A percentile compares a stretch with the other conserved stretches of the same genome.
Conservation (phyloP, 2,113 vertebrate species). For the Etheostoma spectabile region DNA sequence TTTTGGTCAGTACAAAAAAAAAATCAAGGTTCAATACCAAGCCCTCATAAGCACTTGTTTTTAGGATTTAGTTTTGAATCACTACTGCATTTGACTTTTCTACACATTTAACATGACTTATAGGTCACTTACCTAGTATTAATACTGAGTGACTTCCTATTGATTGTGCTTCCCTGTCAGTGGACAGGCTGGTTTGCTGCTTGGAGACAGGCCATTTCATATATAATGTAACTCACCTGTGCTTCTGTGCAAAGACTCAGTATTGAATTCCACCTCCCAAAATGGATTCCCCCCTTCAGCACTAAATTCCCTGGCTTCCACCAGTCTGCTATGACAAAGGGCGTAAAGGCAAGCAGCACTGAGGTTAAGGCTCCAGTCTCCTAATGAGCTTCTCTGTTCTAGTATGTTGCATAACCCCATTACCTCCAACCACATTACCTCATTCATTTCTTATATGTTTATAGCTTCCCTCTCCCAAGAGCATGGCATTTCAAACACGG, state of each 20-base stretch:
- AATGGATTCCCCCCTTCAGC: constrained; percentile 50
- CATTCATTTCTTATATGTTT: constrained; percentile 93
- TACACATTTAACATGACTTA: constrained; percentile 42
- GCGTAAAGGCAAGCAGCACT: constrained; percentile 69
- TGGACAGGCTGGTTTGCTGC: constrained; percentile 53
- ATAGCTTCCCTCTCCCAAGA: constrained; percentile 90
- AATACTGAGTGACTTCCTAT: constrained; percentile 67
- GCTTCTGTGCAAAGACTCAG: constrained; percentile 44
- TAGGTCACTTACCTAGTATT: constrained; percentile 55
- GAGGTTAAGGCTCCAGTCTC: constrained; percentile 86
- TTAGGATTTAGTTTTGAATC: constrained; percentile 36
- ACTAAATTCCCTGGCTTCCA: constrained; percentile 51
- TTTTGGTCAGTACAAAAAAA: not conserved
- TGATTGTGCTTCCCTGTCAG: constrained; percentile 48
- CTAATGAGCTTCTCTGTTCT: constrained; percentile 88
- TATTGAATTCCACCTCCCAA: constrained; percentile 57
- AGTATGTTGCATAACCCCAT: constrained; percentile 90
- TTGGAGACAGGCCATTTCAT: constrained; percentile 59
- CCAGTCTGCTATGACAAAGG: constrained; percentile 73
- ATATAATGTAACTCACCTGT: constrained; percentile 69
- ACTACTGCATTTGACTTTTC: constrained; percentile 1
- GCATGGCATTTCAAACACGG: constrained; percentile 88
- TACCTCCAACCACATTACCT: constrained; percentile 92
- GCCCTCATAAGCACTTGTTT: constrained; percentile 2
- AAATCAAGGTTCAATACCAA: not conserved